Base-by-base conservation (phyloP, 2,797 vertebrate genomes). In the Heterohyrax brucei region DNA sequence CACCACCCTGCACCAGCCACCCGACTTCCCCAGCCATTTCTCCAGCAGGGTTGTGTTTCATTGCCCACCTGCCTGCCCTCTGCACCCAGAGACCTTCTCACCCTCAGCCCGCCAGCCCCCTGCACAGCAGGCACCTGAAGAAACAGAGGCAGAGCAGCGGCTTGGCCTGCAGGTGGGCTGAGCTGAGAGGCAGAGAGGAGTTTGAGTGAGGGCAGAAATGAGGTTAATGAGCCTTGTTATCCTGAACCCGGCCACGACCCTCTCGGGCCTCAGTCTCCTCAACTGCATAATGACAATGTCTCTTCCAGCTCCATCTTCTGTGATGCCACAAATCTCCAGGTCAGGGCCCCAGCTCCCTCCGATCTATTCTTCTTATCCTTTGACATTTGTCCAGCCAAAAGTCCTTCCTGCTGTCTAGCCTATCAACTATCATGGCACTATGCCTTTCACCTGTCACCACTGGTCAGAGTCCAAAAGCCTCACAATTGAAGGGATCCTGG, bases 81-180 rank as follows among this genome's bases (percentile, higher is more conserved):
- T 81, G 61, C n/a, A 92, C 0, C 1, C 33, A 53, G 33, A 79
- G 13, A n/a, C 14, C 77, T 89, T 70, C n/a, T 26, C 7, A 21
- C 80, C 50, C 3, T 1, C 19, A 22, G 56, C 50, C 87, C 18
- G 70, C 62, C 79, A 33, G n/a, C n/a, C 73, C 86, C 81, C 56
- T 79, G 85, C 68, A 14, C 87, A 28, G 77, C 26, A 83, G 68
- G 46, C 94, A 91, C 70, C 53, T 39, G 72, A 80, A 91, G 95
- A 95, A 93, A 86, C 48, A 79, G 80, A 3, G 84, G 26, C 30
- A 39, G 56, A 26, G 24, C 72, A 7, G 39, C 61, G 6, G 0
- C 10, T 0, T 46, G 72, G 16, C 62, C 78, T 3, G 0, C 53
- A 48, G 72, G 79, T 3, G 0, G 2, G 30, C 62, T 46, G 39